Base-by-base conservation (phyloP, 2,888 invertebrate genomes). In the Polia nebulosa region DNA sequence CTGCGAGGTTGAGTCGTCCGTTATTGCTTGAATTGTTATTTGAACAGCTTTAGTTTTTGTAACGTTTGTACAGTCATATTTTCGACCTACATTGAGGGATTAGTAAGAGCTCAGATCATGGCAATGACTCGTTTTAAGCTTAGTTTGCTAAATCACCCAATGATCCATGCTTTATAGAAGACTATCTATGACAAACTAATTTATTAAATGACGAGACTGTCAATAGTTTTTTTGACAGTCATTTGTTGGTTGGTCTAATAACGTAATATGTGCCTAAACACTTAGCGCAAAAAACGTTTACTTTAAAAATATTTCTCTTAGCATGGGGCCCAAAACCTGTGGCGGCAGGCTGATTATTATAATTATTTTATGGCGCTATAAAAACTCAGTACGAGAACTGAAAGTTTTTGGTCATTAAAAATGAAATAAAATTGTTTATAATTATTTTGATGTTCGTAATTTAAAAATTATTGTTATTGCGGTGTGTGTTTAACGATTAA, bases 11-110 rank as follows among this genome's bases (percentile, higher is more conserved):
- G 27, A 49, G 1, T 68, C 15, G 47, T 45, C 41, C 11, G 25
- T 36, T 55, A 49, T 25, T 44, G 29, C 3, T 56, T 17, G 34
- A 63, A 56, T 58, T 34, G 45, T 56, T 41, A 51, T 64, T 73
- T 56, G 15, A 36, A 65, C 49, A 44, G 44, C 25, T 49, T 73
- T 63, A 25, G n/a, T n/a, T 60, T 45, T 60, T 45, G 32, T 51
- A 9, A 34, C 49, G 47, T 49, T 55, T 41, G 32, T 56, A 62
- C 55, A 56, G 72, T 72, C 32, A 63, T 63, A 47, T 53, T 66
- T 57, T 66, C 44, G 36, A 64, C 73, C 65, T 55, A 64, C 73
- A 29, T 55, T 49, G 20, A 6, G 25, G 9, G 9, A 52, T 61
- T 71, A 71, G 15, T 61, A 20, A 60, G 29, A n/a, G 29, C 17